Evolutionary conservation across 2,797 vertebrate species (phyloP).

Genomic region (Bradypus variegatus): DNA sequence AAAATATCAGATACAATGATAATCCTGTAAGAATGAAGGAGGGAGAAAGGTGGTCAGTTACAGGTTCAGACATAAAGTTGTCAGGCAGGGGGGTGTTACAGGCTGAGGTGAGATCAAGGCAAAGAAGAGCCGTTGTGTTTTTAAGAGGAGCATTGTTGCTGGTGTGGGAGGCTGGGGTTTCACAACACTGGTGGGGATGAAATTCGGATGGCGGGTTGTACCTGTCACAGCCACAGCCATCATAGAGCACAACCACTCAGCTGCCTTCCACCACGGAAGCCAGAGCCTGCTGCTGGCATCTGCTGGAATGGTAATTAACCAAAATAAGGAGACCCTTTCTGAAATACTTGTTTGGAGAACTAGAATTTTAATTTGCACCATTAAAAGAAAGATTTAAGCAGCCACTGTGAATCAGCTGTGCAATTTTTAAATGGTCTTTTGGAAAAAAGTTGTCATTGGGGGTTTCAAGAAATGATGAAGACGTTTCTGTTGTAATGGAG

Average conservation of each 20-base stretch:
- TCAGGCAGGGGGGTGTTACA: background rate
- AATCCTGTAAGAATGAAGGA: background rate
- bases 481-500: background rate
- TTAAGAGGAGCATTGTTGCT: rapidly evolving
- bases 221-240: background rate
- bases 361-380: background rate
- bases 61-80: rapidly evolving
- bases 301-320: background rate
- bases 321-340: background rate
- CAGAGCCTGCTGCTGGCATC: background rate
- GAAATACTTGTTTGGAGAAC: background rate
- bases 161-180: background rate
- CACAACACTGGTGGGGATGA: too few relatives aligned
- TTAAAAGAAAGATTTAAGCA: conserved; percentile 5
- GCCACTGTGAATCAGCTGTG: conserved; percentile 16
- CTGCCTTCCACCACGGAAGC: background rate
- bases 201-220: background rate
- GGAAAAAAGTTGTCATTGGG: conserved; percentile 17
- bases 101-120: rapidly evolving
- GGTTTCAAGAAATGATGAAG: background rate
- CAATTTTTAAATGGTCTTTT: background rate
- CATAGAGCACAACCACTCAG: background rate
- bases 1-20: rapidly evolving
- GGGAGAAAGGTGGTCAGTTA: too few relatives aligned
- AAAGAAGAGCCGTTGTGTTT: background rate